phyloP scores from a whole-genome alignment of 2,113 vertebrate species.

The Gadus chalcogrammus region DNA sequence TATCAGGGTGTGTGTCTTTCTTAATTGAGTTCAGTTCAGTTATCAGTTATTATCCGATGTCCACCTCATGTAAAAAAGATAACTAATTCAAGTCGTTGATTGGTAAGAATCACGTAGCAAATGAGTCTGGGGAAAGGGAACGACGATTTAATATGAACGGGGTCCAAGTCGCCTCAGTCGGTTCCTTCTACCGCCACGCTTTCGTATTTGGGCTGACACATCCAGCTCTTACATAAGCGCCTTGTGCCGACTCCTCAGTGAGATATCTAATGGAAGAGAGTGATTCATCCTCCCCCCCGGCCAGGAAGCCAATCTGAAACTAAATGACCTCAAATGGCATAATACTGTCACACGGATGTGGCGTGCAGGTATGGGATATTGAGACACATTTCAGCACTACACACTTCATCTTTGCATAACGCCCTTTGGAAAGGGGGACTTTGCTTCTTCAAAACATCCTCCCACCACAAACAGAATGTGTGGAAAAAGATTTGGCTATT shows the following conservation, averaged over 20 bases:
- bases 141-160: neutral
- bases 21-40: no score
- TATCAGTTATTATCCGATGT: no score
- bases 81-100: no score
- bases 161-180: neutral
- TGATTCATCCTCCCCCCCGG: slow-evolving; percentile 32
- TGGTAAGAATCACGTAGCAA: no score
- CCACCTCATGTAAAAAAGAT: no score
- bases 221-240: slow-evolving; percentile 27
- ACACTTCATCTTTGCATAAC: slow-evolving; percentile 20
- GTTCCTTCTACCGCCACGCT: slow-evolving; percentile 8
- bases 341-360: slow-evolving; percentile 36
- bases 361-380: slow-evolving; percentile 18
- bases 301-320: slow-evolving; percentile 29
- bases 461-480: slow-evolving; percentile 1
- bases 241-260: slow-evolving; percentile 21
- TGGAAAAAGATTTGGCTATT: slow-evolving; percentile 26
- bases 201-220: slow-evolving; percentile 33
- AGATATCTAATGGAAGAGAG: slow-evolving; percentile 43
- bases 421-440: slow-evolving; percentile 26
- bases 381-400: slow-evolving; percentile 35
- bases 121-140: neutral
- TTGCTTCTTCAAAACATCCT: slow-evolving; percentile 22
- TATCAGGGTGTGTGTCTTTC: neutral
- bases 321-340: slow-evolving; percentile 48